phyloP scores from a whole-genome alignment of 2,888 invertebrate species.

The Argyresthia albistria region DNA sequence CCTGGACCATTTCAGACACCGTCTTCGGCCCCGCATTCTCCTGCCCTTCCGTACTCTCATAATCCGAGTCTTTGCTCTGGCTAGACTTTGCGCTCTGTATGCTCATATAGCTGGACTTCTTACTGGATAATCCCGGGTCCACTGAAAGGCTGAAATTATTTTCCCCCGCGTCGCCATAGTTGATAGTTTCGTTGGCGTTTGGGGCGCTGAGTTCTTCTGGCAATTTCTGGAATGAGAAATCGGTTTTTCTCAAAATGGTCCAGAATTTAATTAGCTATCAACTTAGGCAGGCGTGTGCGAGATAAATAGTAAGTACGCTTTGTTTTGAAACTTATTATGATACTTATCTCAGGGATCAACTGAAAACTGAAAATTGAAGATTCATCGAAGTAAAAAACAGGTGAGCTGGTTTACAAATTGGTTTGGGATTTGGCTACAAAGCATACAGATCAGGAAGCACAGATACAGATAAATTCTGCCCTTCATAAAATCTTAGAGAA shows the following conservation, averaged over 20 bases:
- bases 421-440: too few species aligned
- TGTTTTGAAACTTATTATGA: constrained; percentile 1
- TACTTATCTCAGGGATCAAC: constrained; percentile 11
- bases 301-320: constrained; percentile 10
- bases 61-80: constrained; percentile 34
- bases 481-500: not conserved
- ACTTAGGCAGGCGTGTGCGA: too few species aligned
- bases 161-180: constrained; percentile 16
- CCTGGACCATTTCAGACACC: constrained; percentile 42
- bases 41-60: constrained; percentile 29
- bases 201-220: constrained; percentile 25
- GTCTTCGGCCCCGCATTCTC: constrained; percentile 38
- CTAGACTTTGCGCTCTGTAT: constrained; percentile 32
- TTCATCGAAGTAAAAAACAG: too few species aligned
- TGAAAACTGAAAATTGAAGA: too few species aligned
- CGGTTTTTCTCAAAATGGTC: not conserved
- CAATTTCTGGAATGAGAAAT: constrained; percentile 25
- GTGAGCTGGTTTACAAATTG: too few species aligned
- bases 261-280: too few species aligned
- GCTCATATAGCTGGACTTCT: constrained; percentile 42
- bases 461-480: too few species aligned
- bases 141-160: constrained; percentile 14
- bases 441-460: too few species aligned
- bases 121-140: constrained; percentile 25
- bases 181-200: constrained; percentile 9